Conservation (phyloP, 92 coral and sea anemone species). For the Desmophyllum pertusum region DNA sequence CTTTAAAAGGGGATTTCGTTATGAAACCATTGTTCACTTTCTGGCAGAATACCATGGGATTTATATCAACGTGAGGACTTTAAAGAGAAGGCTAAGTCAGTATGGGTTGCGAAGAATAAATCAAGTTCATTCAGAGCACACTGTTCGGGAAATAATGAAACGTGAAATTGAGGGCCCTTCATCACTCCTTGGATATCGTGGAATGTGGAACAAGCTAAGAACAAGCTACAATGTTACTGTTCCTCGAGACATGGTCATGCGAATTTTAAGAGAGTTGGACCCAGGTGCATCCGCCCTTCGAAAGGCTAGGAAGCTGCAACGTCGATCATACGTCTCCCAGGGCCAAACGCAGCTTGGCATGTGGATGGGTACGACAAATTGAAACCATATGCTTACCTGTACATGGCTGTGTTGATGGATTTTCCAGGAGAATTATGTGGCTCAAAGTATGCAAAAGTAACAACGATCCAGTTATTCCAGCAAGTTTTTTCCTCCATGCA, state of each 20-base stretch:
- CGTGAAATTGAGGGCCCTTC: constrained; percentile 44
- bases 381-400: constrained; percentile 55
- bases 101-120: constrained; percentile 39
- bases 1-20: neutral
- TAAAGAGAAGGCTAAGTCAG: constrained; percentile 37
- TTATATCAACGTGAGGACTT: constrained; percentile 29
- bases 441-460: constrained; percentile 53
- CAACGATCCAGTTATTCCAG: constrained; percentile 47
- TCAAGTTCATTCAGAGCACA: constrained; percentile 14
- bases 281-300: constrained; percentile 55
- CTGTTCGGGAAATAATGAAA: constrained; percentile 44
- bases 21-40: constrained; percentile 17
- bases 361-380: constrained; percentile 58
- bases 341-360: constrained; percentile 64
- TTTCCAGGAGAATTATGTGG: constrained; percentile 53
- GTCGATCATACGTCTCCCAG: constrained; percentile 50
- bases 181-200: constrained; percentile 40
- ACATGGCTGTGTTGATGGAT: constrained; percentile 64
- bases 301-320: constrained; percentile 57
- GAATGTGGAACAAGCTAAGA: constrained; percentile 29
- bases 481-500: constrained; percentile 41
- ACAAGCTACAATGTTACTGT: constrained; percentile 35
- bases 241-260: constrained; percentile 47
- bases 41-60: constrained; percentile 48
- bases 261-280: constrained; percentile 52